A percentile compares a stretch with the other conserved stretches of the same genome.
Evolutionary conservation across 2,797 vertebrate species (phyloP).

Genomic region (Telmatherina bonti): DNA sequence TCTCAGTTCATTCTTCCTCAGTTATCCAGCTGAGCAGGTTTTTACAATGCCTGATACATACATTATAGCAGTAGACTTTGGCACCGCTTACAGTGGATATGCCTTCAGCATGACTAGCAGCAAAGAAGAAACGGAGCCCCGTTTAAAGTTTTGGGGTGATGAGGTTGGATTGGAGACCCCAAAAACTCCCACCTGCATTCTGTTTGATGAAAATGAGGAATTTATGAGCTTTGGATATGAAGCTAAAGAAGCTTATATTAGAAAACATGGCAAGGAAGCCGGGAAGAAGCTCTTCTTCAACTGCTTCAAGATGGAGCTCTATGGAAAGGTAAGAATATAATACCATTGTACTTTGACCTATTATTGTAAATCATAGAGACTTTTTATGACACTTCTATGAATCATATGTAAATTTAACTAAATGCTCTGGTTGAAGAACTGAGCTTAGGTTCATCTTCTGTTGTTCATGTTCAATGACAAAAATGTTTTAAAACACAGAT

Average conservation of each 20-base stretch:
- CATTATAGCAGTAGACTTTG: conserved; percentile 25
- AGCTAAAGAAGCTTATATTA: fast-evolving
- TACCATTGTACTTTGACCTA: too few relatives aligned
- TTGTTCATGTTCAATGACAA: too few relatives aligned
- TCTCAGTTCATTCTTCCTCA: neutral
- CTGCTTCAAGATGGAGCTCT: conserved; percentile 23
- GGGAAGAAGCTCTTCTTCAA: neutral
- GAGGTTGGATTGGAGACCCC: fast-evolving
- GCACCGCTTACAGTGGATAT: fast-evolving
- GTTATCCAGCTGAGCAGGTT: neutral
- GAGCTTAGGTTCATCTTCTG: too few relatives aligned
- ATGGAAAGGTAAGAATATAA: neutral
- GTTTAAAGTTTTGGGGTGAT: fast-evolving
- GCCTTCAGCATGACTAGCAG: fast-evolving
- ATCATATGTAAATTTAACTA: too few relatives aligned
- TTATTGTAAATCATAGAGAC: too few relatives aligned
- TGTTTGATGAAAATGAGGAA: conserved; percentile 13
- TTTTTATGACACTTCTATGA: too few relatives aligned
- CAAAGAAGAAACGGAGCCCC: fast-evolving
- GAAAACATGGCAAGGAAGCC: fast-evolving
- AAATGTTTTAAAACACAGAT: too few relatives aligned
- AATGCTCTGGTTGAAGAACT: too few relatives aligned
- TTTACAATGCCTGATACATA: conserved; percentile 1
- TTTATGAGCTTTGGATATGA: conserved; percentile 6
- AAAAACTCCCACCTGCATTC: conserved; percentile 12